Conservation (phyloP, 92 coral and sea anemone genomes). For the Desmophyllum pertusum region DNA sequence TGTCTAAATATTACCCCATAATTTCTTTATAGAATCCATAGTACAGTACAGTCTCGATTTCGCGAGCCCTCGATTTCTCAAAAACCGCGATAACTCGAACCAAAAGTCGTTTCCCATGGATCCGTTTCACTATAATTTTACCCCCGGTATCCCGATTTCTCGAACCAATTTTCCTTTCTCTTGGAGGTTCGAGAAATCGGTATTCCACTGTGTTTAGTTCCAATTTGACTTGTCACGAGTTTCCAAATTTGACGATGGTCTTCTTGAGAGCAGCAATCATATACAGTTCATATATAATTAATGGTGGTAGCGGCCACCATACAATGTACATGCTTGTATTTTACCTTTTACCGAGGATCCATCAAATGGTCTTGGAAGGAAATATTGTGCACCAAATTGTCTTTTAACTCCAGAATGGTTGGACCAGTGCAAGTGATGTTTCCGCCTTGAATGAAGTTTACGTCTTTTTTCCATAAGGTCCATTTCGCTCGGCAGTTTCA, state of each 20-base stretch:
- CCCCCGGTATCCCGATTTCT: no score
- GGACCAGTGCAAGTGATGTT: background rate
- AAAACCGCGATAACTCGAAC: no score
- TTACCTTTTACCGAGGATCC: constrained; percentile 22
- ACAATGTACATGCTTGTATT: background rate
- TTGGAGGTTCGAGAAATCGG: no score
- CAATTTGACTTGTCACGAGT: background rate
- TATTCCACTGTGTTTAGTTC: no score
- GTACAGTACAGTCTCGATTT: no score
- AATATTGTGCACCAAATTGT: constrained; percentile 1
- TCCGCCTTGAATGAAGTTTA: background rate
- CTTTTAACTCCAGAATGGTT: background rate
- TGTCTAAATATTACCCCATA: background rate
- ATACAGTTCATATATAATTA: background rate
- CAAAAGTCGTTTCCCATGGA: no score
- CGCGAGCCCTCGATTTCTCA: no score
- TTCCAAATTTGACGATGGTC: background rate
- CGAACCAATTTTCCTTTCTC: no score
- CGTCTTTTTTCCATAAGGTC: constrained; percentile 14
- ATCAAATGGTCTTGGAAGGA: constrained; percentile 22
- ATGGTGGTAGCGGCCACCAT: background rate
- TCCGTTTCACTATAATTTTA: no score
- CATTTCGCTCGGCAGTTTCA: background rate
- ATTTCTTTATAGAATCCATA: no score
- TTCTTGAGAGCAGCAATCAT: background rate